Base-by-base conservation (phyloP, 1,140 invertebrate species). In the Reticulitermes speratus region DNA sequence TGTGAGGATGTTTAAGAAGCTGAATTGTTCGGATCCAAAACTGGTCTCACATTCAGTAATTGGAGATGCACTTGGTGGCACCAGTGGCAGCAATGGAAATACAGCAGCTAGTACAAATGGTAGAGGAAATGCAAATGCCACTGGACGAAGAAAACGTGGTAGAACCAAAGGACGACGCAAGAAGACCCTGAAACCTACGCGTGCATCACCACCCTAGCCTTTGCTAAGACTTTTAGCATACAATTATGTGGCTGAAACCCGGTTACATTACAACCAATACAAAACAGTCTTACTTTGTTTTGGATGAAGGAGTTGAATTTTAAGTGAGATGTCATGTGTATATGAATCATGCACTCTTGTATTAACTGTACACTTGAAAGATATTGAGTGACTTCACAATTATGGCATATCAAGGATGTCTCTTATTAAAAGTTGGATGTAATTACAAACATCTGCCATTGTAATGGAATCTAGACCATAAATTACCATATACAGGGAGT, bases 21-120 rank as follows among this genome's bases (percentile, higher is more conserved):
- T 92, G 84, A 90, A 92, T 88, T 92, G 91, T 87, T 91, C 90
- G 6, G 90, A 92, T 88, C 91, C 91, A 5, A 90, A 90, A 87
- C 88, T 89, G 25, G 89, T 92, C 7, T 90, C 90, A n/a, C 88
- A 88, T 86, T 90, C 89, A 19, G 89, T 90, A 25, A 89, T 90
- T 59, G 87, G 86, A 21, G 88, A 87, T 32, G 85, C 84, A 44
- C 48, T 86, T 75, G 30, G n/a, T 45, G 59, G 45, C n/a, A 55
- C 30, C 48, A 44, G n/a, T 45, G 59, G n/a, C 44, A 69, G 30
- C 30, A 84, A n/a, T 82, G 48, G 65, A 25, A 30, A 32, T 84
- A 21, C 82, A 44, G 44, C 21, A 8, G 52, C 16, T 23, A 84
- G 19, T 84, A 65, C 52, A 32, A 44, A 44, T 65, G 44, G 38